These are phyloP conservation scores for Galerucella calmariensis DNA, from an alignment of 2,888 invertebrate species.

Conservation along the genomic window DNA sequence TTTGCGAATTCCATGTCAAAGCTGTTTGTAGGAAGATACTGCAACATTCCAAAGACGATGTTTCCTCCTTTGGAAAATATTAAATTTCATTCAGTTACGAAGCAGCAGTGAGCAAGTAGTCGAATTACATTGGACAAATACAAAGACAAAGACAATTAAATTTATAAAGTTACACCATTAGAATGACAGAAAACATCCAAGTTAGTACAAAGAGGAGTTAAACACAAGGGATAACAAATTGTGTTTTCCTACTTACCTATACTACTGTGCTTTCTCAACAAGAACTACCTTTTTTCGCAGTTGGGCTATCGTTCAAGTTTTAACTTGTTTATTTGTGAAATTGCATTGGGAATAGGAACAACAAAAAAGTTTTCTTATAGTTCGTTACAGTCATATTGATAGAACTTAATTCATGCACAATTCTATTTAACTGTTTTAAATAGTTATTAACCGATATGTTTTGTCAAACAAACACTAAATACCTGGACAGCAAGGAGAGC, in stretches of 20 bases:
- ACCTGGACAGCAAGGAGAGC: too few relatives aligned
- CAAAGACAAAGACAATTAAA: slow-evolving; percentile 35
- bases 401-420: too few relatives aligned
- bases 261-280: slow-evolving; percentile 44
- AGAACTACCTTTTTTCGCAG: slow-evolving; percentile 16
- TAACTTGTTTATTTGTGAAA: too few relatives aligned
- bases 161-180: slow-evolving; percentile 39
- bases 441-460: too few relatives aligned
- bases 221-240: slow-evolving; percentile 45
- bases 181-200: slow-evolving; percentile 36
- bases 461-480: too few relatives aligned
- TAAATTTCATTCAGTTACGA: slow-evolving; percentile 20
- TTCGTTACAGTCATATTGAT: too few relatives aligned
- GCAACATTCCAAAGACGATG: not conserved
- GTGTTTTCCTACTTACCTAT: slow-evolving; percentile 40
- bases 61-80: slow-evolving; percentile 21
- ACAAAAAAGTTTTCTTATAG: too few relatives aligned
- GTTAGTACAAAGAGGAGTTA: slow-evolving; percentile 27
- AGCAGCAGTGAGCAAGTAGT: slow-evolving; percentile 5
- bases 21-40: slow-evolving; percentile 1
- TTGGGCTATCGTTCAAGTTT: not conserved
- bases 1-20: not conserved
- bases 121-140: slow-evolving; percentile 29
- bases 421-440: too few relatives aligned
- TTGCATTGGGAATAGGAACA: too few relatives aligned